Evolutionary conservation across 2,797 vertebrate genomes (phyloP).

Genomic region (Pteronotus mesoamericanus): DNA sequence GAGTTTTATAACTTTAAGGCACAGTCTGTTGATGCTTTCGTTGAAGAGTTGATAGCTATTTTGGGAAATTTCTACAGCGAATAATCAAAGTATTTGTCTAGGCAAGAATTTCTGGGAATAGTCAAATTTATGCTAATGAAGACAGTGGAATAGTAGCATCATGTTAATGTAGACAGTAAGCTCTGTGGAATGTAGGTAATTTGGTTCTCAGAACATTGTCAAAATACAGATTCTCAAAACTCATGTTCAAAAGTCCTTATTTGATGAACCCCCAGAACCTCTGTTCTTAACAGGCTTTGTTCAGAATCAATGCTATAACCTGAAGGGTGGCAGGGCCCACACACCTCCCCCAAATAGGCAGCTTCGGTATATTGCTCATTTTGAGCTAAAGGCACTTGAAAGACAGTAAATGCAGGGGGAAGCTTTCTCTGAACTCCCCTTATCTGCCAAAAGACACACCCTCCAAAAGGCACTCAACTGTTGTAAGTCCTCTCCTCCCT

Average conservation of each 20-base stretch:
- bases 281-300: not conserved
- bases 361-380: not conserved
- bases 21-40: not conserved
- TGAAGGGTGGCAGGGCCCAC: not conserved
- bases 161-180: not conserved
- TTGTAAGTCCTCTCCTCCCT: not conserved
- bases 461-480: not conserved
- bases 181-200: not conserved
- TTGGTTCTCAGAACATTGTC: not conserved
- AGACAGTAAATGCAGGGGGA: not conserved
- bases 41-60: not conserved
- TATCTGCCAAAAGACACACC: not conserved
- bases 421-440: not conserved
- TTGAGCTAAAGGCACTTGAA: not conserved
- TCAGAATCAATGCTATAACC: not conserved
- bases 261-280: not conserved
- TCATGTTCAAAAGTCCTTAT: not conserved
- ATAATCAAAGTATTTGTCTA: not conserved
- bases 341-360: no score
- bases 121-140: not conserved
- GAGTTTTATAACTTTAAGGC: not conserved
- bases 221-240: not conserved
- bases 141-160: not conserved
- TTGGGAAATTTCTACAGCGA: not conserved
- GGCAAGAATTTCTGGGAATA: not conserved